Conservation (phyloP, 1,140 invertebrate genomes). For the Drosophila parabipectinata region DNA sequence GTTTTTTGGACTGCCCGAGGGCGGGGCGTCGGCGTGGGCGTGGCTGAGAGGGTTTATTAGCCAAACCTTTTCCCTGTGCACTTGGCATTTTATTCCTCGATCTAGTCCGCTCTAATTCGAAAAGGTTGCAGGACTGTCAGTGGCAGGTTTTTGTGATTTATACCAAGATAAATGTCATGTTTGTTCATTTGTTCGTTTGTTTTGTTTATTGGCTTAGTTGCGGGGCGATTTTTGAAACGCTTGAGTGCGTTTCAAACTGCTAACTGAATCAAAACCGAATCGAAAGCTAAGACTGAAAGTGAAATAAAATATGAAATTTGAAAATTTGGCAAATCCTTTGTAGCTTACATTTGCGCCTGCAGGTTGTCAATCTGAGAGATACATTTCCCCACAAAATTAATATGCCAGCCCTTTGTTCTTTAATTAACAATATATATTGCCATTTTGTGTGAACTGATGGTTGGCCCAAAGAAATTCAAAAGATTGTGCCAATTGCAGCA, state of each 20-base stretch:
- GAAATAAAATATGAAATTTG: constrained; percentile 3
- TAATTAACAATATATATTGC: neutral
- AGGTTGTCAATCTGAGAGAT: constrained; percentile 12
- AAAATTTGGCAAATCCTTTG: constrained; percentile 6
- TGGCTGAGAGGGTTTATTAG: constrained; percentile 38
- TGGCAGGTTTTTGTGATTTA: constrained; percentile 58
- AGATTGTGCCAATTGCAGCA: neutral
- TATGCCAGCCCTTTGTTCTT: neutral
- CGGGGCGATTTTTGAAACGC: constrained; percentile 7
- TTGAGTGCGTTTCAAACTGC: constrained; percentile 17
- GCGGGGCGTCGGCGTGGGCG: neutral
- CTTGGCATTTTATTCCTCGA: constrained; percentile 36
- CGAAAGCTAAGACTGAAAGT: neutral
- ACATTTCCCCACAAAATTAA: neutral
- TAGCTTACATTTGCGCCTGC: neutral
- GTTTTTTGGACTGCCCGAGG: neutral
- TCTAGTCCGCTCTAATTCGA: constrained; percentile 4
- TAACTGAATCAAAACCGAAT: neutral
- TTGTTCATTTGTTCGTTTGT: constrained; percentile 25
- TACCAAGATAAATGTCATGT: constrained; percentile 50
- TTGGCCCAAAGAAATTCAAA: neutral
- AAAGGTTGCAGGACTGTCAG: constrained; percentile 41
- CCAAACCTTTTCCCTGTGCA: constrained; percentile 45
- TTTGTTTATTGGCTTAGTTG: constrained; percentile 12
- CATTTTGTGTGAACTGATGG: too few relatives aligned